Evolutionary conservation across 1,140 invertebrate species (phyloP).

Genomic region (Theocolax elegans): DNA sequence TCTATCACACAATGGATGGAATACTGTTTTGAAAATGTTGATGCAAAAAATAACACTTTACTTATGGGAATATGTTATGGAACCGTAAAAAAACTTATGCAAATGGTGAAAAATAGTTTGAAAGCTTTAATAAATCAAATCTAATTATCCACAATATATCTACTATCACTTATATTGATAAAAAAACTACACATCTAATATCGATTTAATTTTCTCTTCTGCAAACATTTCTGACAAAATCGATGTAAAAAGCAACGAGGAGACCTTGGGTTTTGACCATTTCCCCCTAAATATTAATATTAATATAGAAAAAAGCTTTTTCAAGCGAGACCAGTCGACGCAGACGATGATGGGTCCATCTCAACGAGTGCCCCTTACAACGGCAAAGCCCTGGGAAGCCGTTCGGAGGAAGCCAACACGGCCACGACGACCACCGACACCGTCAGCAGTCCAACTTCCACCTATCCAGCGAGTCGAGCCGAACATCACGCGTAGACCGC

Average conservation of each 20-base stretch:
- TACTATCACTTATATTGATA: not conserved
- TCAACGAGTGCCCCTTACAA: no score
- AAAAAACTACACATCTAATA: not conserved
- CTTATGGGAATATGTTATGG: not conserved
- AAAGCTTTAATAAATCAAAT: not conserved
- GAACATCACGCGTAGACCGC: no score
- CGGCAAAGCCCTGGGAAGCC: no score
- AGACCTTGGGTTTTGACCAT: not conserved
- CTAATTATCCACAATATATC: not conserved
- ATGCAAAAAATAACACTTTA: not conserved
- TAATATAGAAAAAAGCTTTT: not conserved
- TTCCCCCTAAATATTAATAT: not conserved
- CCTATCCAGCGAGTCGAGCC: no score
- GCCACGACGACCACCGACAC: no score
- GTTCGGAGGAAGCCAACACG: no score
- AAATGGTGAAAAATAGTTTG: not conserved
- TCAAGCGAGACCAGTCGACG: no score
- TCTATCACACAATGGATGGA: not conserved
- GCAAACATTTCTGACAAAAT: constrained; percentile 30
- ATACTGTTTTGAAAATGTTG: not conserved
- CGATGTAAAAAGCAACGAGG: not conserved
- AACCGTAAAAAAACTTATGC: not conserved
- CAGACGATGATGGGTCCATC: no score
- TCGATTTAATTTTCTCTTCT: constrained; percentile 41
- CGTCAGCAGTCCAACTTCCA: no score